Percentiles rank a stretch among this genome's conserved stretches.
These are phyloP conservation scores for Epinotia nisella DNA, from an alignment of 2,888 invertebrate species.

Conservation along the genomic window DNA sequence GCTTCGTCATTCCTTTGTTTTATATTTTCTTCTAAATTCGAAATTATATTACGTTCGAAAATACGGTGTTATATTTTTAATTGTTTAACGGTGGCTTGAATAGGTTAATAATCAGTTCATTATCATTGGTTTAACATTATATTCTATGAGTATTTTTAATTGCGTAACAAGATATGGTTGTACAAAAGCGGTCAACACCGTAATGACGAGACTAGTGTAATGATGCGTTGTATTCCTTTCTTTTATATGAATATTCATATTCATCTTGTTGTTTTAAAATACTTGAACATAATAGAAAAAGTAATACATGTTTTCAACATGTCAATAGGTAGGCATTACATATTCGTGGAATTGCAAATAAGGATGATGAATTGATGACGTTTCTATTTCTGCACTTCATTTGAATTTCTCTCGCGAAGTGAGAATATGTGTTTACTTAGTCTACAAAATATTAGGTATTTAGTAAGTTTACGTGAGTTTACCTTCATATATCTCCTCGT, in stretches of 20 bases:
- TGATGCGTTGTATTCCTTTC: not conserved
- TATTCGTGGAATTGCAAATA: not conserved
- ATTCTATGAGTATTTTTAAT: not conserved
- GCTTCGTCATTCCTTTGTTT: slow-evolving; percentile 1
- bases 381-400: not conserved
- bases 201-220: not conserved
- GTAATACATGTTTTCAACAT: no score
- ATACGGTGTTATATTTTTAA: not conserved
- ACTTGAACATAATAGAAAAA: no score
- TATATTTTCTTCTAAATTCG: not conserved
- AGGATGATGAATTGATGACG: not conserved
- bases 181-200: not conserved
- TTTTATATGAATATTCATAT: not conserved
- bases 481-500: no score
- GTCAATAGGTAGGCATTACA: no score
- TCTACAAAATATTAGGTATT: not conserved
- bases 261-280: not conserved
- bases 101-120: not conserved
- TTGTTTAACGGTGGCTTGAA: not conserved
- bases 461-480: no score
- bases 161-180: not conserved
- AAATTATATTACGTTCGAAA: not conserved
- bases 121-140: not conserved
- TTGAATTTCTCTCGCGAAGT: not conserved
- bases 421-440: not conserved